A percentile compares a stretch with the other conserved stretches of the same genome.
Evolutionary conservation across 2,888 invertebrate genomes (phyloP).

Genomic region (Patella depressa): DNA sequence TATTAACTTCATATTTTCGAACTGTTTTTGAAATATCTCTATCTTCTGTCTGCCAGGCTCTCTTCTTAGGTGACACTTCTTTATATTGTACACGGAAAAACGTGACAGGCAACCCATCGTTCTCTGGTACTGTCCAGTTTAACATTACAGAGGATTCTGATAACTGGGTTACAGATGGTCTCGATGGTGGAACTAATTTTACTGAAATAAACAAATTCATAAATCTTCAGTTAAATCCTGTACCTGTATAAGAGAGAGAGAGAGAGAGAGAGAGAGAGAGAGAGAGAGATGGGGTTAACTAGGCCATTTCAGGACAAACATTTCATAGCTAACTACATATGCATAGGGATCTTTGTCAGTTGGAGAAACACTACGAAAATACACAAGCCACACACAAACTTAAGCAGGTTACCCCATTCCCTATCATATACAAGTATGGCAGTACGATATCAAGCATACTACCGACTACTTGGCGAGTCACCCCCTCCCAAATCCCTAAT

Average conservation of each 20-base stretch:
- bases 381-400: too few species aligned
- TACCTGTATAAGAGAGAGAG: background rate
- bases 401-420: too few species aligned
- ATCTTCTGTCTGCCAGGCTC: constrained; percentile 84
- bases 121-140: constrained; percentile 87
- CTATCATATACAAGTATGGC: too few species aligned
- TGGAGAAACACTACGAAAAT: too few species aligned
- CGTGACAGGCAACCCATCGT: constrained; percentile 85
- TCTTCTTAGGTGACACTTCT: constrained; percentile 72
- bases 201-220: background rate
- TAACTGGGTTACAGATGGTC: constrained; percentile 87
- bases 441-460: too few species aligned
- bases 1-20: constrained; percentile 83
- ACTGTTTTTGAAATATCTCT: constrained; percentile 85
- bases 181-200: constrained; percentile 85
- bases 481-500: too few species aligned
- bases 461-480: too few species aligned
- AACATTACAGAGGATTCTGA: constrained; percentile 94
- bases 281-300: too few species aligned
- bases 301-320: too few species aligned
- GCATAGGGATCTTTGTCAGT: too few species aligned
- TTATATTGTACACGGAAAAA: constrained; percentile 91
- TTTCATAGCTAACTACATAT: too few species aligned
- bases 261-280: too few species aligned
- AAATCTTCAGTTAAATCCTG: background rate